phyloP scores from a whole-genome alignment of 2,797 vertebrate species.

The Squalus acanthias region DNA sequence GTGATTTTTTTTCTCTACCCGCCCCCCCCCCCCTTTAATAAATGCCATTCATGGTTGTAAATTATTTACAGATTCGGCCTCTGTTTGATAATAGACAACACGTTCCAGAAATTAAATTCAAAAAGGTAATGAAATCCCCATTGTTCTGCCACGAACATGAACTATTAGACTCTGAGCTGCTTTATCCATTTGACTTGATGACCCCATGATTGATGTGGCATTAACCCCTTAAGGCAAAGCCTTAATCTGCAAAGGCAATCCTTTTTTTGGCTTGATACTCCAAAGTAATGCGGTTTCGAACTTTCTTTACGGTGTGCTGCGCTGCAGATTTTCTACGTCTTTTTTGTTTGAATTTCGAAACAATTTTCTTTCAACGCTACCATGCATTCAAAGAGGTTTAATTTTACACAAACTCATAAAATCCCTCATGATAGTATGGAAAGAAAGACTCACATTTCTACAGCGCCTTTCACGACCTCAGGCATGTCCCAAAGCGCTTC shows the following conservation, averaged over 20 bases:
- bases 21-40: conserved; percentile 42
- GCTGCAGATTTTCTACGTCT: background rate
- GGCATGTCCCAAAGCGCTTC: too few species aligned
- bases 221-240: conserved; percentile 16
- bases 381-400: background rate
- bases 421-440: background rate
- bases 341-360: background rate
- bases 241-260: background rate
- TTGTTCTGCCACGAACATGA: conserved; percentile 38
- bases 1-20: conserved; percentile 45
- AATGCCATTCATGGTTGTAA: conserved; percentile 49
- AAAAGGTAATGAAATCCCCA: conserved; percentile 42
- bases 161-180: background rate
- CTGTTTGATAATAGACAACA: conserved; percentile 46
- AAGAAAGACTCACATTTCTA: too few species aligned
- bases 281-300: background rate
- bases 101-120: conserved; percentile 37
- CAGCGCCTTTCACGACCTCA: too few species aligned
- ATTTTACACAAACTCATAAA: background rate
- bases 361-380: background rate
- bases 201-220: background rate
- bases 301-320: background rate
- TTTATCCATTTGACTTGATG: conserved; percentile 36
- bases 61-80: conserved; percentile 48
- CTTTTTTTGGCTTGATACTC: too few species aligned